These are phyloP conservation scores for Pyrgus malvae DNA, from an alignment of 2,888 invertebrate genomes.

Conservation along the genomic window DNA sequence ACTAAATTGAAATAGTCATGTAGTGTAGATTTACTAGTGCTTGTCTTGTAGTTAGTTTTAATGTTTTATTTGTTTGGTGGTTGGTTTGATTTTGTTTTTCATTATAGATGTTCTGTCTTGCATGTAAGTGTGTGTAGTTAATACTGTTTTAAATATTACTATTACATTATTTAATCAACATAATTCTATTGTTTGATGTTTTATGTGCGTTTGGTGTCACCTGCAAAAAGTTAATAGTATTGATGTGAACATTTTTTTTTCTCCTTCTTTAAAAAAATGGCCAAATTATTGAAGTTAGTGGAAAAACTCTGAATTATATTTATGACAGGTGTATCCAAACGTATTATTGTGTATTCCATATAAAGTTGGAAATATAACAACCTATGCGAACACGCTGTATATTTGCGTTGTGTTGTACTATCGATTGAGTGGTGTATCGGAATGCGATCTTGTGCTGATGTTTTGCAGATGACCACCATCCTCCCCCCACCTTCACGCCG, in stretches of 20 bases:
- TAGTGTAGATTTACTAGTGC: conserved; percentile 43
- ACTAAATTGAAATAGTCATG: not conserved
- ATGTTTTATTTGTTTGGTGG: conserved; percentile 33
- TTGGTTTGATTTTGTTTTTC: conserved; percentile 26
- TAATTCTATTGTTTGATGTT: conserved; percentile 32
- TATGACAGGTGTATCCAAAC: conserved; percentile 53
- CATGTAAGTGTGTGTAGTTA: conserved; percentile 56
- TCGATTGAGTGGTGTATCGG: conserved; percentile 75
- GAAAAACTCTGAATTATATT: not conserved
- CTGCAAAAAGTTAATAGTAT: not conserved
- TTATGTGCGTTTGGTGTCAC: conserved; percentile 19
- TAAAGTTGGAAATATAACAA: conserved; percentile 33
- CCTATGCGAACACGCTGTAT: conserved; percentile 52
- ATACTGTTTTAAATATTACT: conserved; percentile 20
- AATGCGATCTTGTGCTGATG: conserved; percentile 86
- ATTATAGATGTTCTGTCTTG: conserved; percentile 47
- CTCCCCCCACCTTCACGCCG: conserved; percentile 98
- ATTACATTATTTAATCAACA: conserved; percentile 38
- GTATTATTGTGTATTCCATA: conserved; percentile 33
- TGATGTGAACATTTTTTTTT: not conserved
- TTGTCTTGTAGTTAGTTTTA: conserved; percentile 55
- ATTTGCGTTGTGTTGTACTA: conserved; percentile 64
- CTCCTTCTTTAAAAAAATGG: not conserved
- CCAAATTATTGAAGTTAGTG: not conserved
- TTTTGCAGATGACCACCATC: conserved; percentile 98